Conservation (phyloP, 2,797 vertebrate genomes). For the Limnodromus scolopaceus region DNA sequence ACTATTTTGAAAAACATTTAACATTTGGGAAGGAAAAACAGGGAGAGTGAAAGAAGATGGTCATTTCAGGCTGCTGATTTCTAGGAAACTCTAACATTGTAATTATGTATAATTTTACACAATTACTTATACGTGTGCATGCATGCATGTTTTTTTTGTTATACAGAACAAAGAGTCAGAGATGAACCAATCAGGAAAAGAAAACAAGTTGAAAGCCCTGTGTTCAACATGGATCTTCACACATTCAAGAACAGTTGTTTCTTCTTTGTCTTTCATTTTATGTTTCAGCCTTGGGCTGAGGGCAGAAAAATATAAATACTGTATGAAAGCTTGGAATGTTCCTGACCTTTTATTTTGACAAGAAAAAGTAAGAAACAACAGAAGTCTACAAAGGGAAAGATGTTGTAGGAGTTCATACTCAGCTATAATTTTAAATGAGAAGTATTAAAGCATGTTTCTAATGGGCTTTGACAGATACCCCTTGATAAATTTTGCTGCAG, state of each 20-base stretch:
- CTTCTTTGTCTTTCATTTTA: not conserved
- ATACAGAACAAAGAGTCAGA: not conserved
- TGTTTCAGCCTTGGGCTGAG: not conserved
- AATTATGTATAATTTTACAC: not conserved
- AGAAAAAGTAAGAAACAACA: not conserved
- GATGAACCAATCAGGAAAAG: not conserved
- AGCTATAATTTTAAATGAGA: not conserved
- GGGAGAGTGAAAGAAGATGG: not conserved
- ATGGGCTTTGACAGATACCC: not conserved
- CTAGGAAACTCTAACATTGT: not conserved
- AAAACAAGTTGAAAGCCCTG: not conserved
- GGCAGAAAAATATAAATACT: not conserved
- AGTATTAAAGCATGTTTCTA: not conserved
- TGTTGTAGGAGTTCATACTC: not conserved
- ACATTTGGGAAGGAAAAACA: not conserved
- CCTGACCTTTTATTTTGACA: not conserved
- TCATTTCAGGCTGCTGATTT: not conserved
- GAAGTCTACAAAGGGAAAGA: not conserved
- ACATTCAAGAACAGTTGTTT: not conserved
- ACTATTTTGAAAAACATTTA: constrained; percentile 19
- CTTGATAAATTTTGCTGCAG: not conserved
- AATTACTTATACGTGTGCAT: not conserved
- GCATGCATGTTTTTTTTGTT: not conserved
- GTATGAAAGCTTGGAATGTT: not conserved
- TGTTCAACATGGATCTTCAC: not conserved